Evolutionary conservation across 2,113 vertebrate genomes (phyloP), one percentile per base, ranked within the genome.

Genomic region (Embiotoca jacksoni): DNA sequence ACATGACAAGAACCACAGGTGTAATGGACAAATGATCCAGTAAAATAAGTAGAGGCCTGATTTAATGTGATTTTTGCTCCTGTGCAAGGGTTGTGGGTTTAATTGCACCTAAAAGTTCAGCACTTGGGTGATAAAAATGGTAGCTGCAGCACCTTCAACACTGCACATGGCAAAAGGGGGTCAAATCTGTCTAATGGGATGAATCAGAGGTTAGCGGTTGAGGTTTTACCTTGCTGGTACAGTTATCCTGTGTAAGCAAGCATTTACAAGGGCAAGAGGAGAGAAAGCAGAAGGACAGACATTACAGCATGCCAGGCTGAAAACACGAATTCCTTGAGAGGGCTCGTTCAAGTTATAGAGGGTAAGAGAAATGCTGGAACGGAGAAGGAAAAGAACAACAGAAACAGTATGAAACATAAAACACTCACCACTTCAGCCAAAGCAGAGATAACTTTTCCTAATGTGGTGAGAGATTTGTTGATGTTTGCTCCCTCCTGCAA

Each of bases 391-490:
- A 47, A 53, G 36, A 66, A 52, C 2, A 37, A 61, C 15, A 75
- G 1, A 71, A 62, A 56, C 3, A 11, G 9, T 86, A 58, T 54
- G 1, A 23, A 50, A 44, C 9, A 59, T 58, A 37, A 55, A 74
- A 77, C 64, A 96, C 97, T 98, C 89, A 99, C 98, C 97, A 99
- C 98, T 91, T 99, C 98, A 39, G 98, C 98, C 87, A 99, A 86
- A 0, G 98, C 98, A 70, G 98, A 99, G 92, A 99, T 99, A 77
- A 99, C 98, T 93, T 99, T 99, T 87, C 98, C 98, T 94, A 99
- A 88, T 1, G 98, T 99, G 72, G 98, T 99, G 76, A 99, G 96
- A 84, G 98, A 99, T 80, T 99, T 99, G 94, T 99, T 99, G 91
- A 99, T 99, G 92, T 99, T 99, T 84, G 98, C 98, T 88, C 98